A percentile compares a stretch with the other conserved stretches of the same genome.
These are phyloP conservation scores for Motacilla alba DNA, from an alignment of 2,113 vertebrate genomes.

Conservation along the genomic window DNA sequence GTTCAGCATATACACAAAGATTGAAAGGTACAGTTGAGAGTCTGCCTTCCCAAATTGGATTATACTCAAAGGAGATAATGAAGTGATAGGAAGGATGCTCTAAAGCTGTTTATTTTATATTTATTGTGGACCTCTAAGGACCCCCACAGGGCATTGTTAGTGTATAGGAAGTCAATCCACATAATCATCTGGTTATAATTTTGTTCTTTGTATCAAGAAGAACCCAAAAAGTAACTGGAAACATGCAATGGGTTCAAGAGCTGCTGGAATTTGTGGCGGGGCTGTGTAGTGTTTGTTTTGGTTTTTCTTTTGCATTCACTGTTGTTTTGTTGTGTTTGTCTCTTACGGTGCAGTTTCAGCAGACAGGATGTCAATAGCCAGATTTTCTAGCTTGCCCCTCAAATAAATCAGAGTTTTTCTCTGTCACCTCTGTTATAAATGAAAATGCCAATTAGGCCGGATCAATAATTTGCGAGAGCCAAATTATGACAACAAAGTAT, in stretches of 20 bases:
- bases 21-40: background rate
- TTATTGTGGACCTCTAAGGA: background rate
- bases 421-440: background rate
- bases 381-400: background rate
- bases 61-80: background rate
- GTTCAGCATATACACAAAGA: background rate
- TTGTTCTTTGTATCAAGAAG: background rate
- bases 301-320: too few relatives aligned
- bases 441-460: too few relatives aligned
- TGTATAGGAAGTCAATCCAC: background rate
- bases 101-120: background rate
- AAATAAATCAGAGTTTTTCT: background rate
- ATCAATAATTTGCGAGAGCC: too few relatives aligned
- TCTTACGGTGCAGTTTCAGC: background rate
- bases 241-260: background rate
- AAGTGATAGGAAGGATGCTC: background rate
- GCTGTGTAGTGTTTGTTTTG: background rate
- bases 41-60: background rate
- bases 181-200: background rate
- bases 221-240: background rate
- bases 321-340: background rate
- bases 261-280: background rate
- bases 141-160: background rate
- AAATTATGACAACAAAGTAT: too few relatives aligned
- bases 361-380: background rate